Percentiles rank a stretch among this genome's conserved stretches.
Conservation (phyloP, 2,797 vertebrate species). For the Sarcoramphus papa region DNA sequence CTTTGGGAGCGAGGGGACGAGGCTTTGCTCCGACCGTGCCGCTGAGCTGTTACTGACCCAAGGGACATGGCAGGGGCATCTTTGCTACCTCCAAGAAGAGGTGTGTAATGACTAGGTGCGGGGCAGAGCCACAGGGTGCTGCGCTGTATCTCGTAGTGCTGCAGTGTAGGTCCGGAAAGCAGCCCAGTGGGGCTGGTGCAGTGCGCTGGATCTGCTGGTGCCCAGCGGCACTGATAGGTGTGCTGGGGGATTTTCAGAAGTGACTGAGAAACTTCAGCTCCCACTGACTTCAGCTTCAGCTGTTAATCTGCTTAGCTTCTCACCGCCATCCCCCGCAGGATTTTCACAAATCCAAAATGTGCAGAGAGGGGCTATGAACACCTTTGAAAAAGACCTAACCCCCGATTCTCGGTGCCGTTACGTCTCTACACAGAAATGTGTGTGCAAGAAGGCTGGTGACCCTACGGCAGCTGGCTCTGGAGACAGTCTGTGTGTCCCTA, state of each 20-base stretch:
- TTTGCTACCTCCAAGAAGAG: background rate
- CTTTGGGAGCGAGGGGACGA: accelerated
- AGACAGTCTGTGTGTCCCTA: background rate
- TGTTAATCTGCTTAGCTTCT: background rate
- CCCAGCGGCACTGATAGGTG: background rate
- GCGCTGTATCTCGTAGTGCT: accelerated
- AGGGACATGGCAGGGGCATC: background rate
- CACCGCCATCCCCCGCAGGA: accelerated
- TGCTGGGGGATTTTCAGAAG: background rate
- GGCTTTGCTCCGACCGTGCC: accelerated
- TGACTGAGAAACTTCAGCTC: background rate
- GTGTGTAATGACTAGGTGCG: accelerated
- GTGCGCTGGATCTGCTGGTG: background rate
- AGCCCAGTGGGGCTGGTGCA: accelerated
- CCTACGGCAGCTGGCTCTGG: background rate
- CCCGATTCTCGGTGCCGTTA: background rate
- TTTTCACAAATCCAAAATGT: background rate
- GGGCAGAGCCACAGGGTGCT: background rate
- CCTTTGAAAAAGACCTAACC: background rate
- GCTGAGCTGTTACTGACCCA: background rate
- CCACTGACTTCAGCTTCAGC: background rate
- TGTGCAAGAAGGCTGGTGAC: background rate
- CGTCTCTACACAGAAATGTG: accelerated
- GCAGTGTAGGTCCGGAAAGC: accelerated
- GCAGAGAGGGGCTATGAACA: background rate